Conservation (phyloP, 2,888 invertebrate species). For the Andrena hattorfiana region DNA sequence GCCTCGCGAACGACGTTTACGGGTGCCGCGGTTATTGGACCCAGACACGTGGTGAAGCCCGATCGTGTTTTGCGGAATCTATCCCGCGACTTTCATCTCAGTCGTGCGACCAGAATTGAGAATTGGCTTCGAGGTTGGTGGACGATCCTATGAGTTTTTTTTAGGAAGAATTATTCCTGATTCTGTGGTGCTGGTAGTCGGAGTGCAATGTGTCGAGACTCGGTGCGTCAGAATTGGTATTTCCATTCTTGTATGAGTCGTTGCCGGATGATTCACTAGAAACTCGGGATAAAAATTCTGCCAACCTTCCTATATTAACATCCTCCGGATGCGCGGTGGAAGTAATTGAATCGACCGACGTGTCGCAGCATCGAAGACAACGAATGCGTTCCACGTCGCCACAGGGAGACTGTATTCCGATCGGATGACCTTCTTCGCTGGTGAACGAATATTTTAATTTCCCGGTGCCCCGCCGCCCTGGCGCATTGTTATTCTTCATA, state of each 20-base stretch:
- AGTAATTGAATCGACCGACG: conserved; percentile 42
- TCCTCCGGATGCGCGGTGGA: conserved; percentile 27
- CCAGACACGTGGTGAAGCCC: conserved; percentile 23
- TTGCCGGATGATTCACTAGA: neutral
- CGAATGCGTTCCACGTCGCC: conserved; percentile 46
- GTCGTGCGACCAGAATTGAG: too few relatives aligned
- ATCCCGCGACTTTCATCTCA: conserved; percentile 10
- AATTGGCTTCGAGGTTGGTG: conserved; percentile 5
- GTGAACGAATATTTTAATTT: conserved; percentile 57
- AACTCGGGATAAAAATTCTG: neutral
- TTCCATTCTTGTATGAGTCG: too few relatives aligned
- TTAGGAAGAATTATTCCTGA: too few relatives aligned
- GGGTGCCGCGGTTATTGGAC: conserved; percentile 69
- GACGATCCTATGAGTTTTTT: too few relatives aligned
- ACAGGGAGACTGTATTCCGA: conserved; percentile 53
- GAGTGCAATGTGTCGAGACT: too few relatives aligned
- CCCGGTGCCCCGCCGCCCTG: conserved; percentile 12
- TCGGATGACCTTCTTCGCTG: conserved; percentile 48
- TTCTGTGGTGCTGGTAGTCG: too few relatives aligned
- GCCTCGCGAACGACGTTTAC: conserved; percentile 70
- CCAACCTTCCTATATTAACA: conserved; percentile 7
- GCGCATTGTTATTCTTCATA: conserved; percentile 61
- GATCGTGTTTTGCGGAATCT: conserved; percentile 57
- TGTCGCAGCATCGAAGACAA: conserved; percentile 14
- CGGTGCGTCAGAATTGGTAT: too few relatives aligned